These are phyloP conservation scores for Diabrotica virgifera DNA, from an alignment of 1,140 invertebrate genomes.

Conservation along the genomic window DNA sequence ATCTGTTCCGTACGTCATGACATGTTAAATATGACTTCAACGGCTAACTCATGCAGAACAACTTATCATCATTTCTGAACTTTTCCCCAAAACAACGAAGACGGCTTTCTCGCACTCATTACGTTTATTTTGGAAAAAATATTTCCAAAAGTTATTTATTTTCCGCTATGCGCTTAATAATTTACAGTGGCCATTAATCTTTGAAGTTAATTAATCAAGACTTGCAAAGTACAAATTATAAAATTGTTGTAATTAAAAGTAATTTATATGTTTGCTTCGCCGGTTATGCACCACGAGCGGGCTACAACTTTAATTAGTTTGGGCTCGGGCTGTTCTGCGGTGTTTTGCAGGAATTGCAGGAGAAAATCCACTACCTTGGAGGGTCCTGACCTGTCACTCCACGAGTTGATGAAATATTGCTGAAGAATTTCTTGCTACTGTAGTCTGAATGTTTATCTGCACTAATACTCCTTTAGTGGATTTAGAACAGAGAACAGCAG, in stretches of 20 bases:
- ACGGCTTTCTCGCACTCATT: too few relatives aligned
- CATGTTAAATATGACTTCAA: too few relatives aligned
- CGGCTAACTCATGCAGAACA: too few relatives aligned
- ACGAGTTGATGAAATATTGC: conserved; percentile 13
- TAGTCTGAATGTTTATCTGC: neutral
- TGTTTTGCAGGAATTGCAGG: conserved; percentile 12
- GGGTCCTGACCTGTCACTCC: conserved; percentile 15
- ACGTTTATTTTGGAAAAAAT: too few relatives aligned
- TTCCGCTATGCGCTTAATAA: conserved; percentile 38
- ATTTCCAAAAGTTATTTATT: conserved; percentile 24
- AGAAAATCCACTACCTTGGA: conserved; percentile 15
- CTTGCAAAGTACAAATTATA: conserved; percentile 45
- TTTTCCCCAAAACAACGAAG: too few relatives aligned
- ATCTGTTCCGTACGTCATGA: too few relatives aligned
- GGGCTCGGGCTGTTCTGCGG: conserved; percentile 10
- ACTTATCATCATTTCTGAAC: too few relatives aligned
- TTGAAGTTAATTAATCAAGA: conserved; percentile 43
- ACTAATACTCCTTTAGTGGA: neutral
- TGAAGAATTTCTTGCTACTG: neutral
- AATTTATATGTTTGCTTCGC: conserved; percentile 44
- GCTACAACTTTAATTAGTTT: conserved; percentile 45
- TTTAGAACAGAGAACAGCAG: too few relatives aligned
- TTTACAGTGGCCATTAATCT: conserved; percentile 42
- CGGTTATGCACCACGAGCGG: conserved; percentile 40
- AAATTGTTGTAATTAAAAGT: conserved; percentile 48